A percentile compares a stretch with the other conserved stretches of the same genome.
Evolutionary conservation across 2,797 vertebrate species (phyloP).

Genomic region (Sciaenops ocellatus): DNA sequence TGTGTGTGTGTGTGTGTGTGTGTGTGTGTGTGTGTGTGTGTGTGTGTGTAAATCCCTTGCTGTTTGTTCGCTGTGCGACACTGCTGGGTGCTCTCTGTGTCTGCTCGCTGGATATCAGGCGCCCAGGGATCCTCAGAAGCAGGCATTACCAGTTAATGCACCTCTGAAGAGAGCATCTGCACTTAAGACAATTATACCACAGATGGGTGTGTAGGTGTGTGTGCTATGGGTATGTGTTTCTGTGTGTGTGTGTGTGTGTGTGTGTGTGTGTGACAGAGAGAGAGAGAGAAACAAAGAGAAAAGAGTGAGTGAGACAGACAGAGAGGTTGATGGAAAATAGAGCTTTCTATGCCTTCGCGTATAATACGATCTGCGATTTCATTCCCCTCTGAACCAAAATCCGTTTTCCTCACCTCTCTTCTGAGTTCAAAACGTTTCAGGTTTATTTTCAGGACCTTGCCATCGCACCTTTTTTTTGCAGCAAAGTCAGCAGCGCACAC

Average conservation of each 20-base stretch:
- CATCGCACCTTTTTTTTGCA: slow-evolving; percentile 31
- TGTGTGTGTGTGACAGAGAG: slow-evolving; percentile 4
- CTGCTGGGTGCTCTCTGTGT: slow-evolving; percentile 70
- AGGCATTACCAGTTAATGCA: slow-evolving; percentile 77
- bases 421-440: slow-evolving; percentile 53
- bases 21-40: slow-evolving; percentile 19
- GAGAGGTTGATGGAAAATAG: slow-evolving; percentile 45
- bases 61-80: slow-evolving; percentile 63
- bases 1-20: slow-evolving; percentile 11
- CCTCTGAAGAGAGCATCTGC: slow-evolving; percentile 74
- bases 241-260: slow-evolving; percentile 19
- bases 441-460: slow-evolving; percentile 70
- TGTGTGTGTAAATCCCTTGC: slow-evolving; percentile 59
- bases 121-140: slow-evolving; percentile 71
- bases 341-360: slow-evolving; percentile 40
- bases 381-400: slow-evolving; percentile 60
- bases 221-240: slow-evolving; percentile 23
- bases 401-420: slow-evolving; percentile 54
- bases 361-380: slow-evolving; percentile 50
- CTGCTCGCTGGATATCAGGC: slow-evolving; percentile 71
- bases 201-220: slow-evolving; percentile 44
- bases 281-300: slow-evolving; percentile 40
- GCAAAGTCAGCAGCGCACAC: slow-evolving; percentile 24
- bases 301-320: slow-evolving; percentile 40
- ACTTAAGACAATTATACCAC: slow-evolving; percentile 77